phyloP scores from a whole-genome alignment of 1,140 invertebrate species.

The Drosophila repleta region DNA sequence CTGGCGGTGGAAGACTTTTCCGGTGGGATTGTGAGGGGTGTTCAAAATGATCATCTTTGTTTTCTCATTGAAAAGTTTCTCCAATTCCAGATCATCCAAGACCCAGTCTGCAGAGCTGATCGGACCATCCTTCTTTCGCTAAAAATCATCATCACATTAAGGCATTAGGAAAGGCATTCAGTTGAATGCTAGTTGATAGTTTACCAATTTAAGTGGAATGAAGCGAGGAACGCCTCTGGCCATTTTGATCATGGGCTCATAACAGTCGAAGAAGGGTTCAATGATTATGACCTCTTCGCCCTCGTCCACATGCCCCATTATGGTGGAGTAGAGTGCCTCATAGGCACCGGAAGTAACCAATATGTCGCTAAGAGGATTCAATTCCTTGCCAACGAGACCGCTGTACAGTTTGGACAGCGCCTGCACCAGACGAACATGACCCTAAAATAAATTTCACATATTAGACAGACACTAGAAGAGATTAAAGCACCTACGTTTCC shows the following conservation, averaged over 20 bases:
- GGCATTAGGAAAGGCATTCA: no score
- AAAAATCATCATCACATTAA: not conserved
- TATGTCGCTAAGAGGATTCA: slow-evolving; percentile 94
- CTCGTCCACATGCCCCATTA: slow-evolving; percentile 92
- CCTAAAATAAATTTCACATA: slow-evolving; percentile 86
- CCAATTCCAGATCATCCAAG: slow-evolving; percentile 93
- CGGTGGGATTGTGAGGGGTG: slow-evolving; percentile 97
- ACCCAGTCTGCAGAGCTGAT: slow-evolving; percentile 93
- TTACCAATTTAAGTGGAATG: slow-evolving; percentile 93
- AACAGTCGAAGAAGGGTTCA: slow-evolving; percentile 99
- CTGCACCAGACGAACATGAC: slow-evolving; percentile 95
- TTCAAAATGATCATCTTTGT: slow-evolving; percentile 98
- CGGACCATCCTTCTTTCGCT: slow-evolving; percentile 67
- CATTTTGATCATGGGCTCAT: slow-evolving; percentile 95
- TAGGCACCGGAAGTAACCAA: slow-evolving; percentile 96
- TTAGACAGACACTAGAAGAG: not conserved
- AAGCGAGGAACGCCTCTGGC: slow-evolving; percentile 95
- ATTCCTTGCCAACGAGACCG: slow-evolving; percentile 88
- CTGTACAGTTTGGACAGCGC: slow-evolving; percentile 94
- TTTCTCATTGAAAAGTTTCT: slow-evolving; percentile 92
- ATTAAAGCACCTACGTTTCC: slow-evolving; percentile 88
- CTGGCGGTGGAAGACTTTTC: slow-evolving; percentile 92
- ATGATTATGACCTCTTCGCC: slow-evolving; percentile 98
- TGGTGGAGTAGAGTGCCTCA: slow-evolving; percentile 93
- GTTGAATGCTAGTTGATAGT: not conserved